Conservation (phyloP, 2,113 vertebrate genomes). For the Micronisus gabar region DNA sequence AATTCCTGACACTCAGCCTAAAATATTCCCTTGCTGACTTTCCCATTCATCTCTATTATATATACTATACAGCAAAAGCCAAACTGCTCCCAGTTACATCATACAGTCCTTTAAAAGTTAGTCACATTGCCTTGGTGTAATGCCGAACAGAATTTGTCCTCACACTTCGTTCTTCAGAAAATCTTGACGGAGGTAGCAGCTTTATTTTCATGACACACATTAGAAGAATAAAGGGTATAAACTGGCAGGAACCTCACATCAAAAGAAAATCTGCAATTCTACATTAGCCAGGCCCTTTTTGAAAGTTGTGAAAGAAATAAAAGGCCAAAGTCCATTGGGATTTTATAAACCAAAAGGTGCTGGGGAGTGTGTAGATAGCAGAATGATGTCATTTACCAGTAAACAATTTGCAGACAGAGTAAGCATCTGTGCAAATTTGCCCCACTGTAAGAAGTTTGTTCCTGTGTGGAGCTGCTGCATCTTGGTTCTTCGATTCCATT, state of each 20-base stretch:
- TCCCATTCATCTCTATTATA: background rate
- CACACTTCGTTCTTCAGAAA: background rate
- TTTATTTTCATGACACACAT: background rate
- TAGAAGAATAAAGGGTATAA: background rate
- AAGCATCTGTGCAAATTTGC: background rate
- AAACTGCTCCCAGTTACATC: constrained; percentile 19
- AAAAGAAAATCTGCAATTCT: background rate
- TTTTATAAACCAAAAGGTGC: background rate
- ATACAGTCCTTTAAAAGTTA: background rate
- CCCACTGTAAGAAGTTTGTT: background rate
- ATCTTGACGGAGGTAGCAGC: background rate
- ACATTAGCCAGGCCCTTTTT: background rate
- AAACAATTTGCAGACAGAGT: background rate
- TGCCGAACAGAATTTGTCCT: background rate
- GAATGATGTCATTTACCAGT: background rate
- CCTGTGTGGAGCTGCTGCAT: background rate
- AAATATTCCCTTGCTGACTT: constrained; percentile 32
- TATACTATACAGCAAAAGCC: background rate
- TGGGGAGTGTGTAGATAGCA: background rate
- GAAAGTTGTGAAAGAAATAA: background rate
- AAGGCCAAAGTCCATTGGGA: background rate
- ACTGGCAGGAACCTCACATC: background rate
- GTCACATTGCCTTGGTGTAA: background rate
- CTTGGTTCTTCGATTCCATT: background rate
- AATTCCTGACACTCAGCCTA: background rate